A percentile compares a stretch with the other conserved stretches of the same genome.
These are phyloP conservation scores for Platerodrilus igneus DNA, from an alignment of 2,888 invertebrate genomes.

Conservation along the genomic window DNA sequence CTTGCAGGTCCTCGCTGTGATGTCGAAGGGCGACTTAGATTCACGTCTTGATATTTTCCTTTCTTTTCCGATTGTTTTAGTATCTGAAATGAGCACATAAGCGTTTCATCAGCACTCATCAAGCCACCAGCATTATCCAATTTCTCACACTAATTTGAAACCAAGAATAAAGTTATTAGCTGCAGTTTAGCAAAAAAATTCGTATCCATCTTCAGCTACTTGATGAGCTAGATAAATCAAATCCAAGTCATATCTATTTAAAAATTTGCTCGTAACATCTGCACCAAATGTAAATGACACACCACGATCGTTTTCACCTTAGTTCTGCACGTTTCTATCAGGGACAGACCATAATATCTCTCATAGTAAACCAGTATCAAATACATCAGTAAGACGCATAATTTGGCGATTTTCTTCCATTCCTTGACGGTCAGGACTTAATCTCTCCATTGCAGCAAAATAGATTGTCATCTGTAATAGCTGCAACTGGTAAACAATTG, in stretches of 20 bases:
- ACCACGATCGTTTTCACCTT: slow-evolving; percentile 98
- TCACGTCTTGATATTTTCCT: slow-evolving; percentile 90
- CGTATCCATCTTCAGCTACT: slow-evolving; percentile 98
- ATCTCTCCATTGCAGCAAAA: slow-evolving; percentile 96
- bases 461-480: slow-evolving; percentile 98
- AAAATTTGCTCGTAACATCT: slow-evolving; percentile 93
- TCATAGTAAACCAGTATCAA: slow-evolving; percentile 93
- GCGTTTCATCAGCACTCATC: slow-evolving; percentile 99
- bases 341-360: slow-evolving; percentile 97
- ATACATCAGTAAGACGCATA: slow-evolving; percentile 98
- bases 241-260: slow-evolving; percentile 94
- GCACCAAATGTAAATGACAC: slow-evolving; percentile 98
- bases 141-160: slow-evolving; percentile 97
- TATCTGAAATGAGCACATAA: slow-evolving; percentile 99
- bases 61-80: slow-evolving; percentile 99
- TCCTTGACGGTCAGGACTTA: slow-evolving; percentile 91
- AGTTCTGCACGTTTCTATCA: slow-evolving; percentile 88
- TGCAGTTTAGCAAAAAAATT: slow-evolving; percentile 98
- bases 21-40: slow-evolving; percentile 80
- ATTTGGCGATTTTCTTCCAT: slow-evolving; percentile 98
- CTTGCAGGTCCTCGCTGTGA: slow-evolving; percentile 72
- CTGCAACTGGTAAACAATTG: slow-evolving; percentile 98
- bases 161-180: slow-evolving; percentile 97
- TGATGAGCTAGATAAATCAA: slow-evolving; percentile 97
- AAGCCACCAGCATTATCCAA: slow-evolving; percentile 99